These are phyloP conservation scores for Gymnocypris eckloni DNA, from an alignment of 2,797 vertebrate genomes.

Conservation along the genomic window DNA sequence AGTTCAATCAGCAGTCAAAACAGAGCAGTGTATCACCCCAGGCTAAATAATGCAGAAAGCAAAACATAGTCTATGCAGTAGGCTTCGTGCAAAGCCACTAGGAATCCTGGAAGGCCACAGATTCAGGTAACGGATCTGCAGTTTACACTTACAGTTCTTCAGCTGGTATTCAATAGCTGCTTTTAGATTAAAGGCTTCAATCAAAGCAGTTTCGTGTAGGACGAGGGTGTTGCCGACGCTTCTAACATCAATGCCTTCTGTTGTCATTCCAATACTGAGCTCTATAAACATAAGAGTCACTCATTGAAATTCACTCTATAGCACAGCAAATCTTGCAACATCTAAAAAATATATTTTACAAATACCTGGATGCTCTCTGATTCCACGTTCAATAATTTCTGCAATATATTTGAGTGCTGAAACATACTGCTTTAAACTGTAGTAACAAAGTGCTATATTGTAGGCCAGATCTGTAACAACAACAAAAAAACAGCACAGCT, in stretches of 20 bases:
- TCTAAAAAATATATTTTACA: neutral
- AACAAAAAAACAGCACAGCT: neutral
- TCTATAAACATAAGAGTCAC: constrained; percentile 71
- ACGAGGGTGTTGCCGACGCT: constrained; percentile 95
- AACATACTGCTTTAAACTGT: constrained; percentile 85
- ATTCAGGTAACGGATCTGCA: neutral
- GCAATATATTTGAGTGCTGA: constrained; percentile 86
- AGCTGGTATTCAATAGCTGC: constrained; percentile 94
- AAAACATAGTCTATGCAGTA: neutral
- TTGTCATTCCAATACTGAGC: constrained; percentile 91
- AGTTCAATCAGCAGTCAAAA: constrained; percentile 18
- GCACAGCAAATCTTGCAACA: neutral
- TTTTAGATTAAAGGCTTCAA: constrained; percentile 97
- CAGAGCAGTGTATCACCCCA: neutral
- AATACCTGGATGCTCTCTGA: constrained; percentile 88
- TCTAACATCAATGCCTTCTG: constrained; percentile 91
- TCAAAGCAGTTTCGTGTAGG: constrained; percentile 90
- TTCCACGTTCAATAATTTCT: constrained; percentile 89
- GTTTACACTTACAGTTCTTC: constrained; percentile 79
- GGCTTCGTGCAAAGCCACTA: neutral
- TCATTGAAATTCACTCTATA: neutral
- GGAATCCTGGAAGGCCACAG: neutral
- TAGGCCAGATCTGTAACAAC: constrained; percentile 83
- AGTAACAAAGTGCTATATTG: constrained; percentile 91
- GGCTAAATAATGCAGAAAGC: neutral